Base-by-base conservation (phyloP, 2,797 vertebrate genomes). In the Chaunax sp. region DNA sequence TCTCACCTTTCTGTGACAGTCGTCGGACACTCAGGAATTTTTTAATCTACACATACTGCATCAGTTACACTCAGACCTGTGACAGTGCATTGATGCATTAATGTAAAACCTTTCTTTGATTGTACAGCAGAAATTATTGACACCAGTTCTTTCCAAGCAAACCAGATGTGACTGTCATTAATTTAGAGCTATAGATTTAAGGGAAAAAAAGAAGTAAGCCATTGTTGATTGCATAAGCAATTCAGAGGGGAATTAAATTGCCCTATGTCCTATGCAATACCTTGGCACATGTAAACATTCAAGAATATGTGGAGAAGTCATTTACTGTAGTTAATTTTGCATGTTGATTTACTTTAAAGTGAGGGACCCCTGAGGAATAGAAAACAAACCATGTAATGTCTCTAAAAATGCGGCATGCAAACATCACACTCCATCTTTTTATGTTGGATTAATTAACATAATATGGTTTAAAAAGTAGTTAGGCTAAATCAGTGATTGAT, bases 231-330 rank as follows among this genome's bases (percentile, higher is more conserved):
- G 85, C 89, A 86, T 82, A 88, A 83, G 75, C 82, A 80, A 90
- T 82, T 80, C 4, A 72, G 68, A 71, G 70, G 82, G 87, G 72
- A 79, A 55, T 75, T 71, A 22, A 70, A 63, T 53, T 76, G 74
- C 82, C 80, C 76, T 16, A 51, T 83, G 80, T 89, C 85, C 87
- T 91, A 92, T 93, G 92, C 92, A 94, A 91, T 77, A 85, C 82
- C 69, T 80, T 85, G 89, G 89, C 83, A 75, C 86, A 89, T 91
- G 88, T 78, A 82, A 85, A 87, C 84, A 78, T 83, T 82, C 88
- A 93, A 91, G 92, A 90, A 89, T 87, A 85, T 81, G 83, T 87
- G 90, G 93, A 92, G 90, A 90, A 92, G 75, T 88, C 91, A 90
- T 91, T 91, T 84, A n/a, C n/a, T n/a, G n/a, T n/a, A 74, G 83